Evolutionary conservation across 2,888 invertebrate species (phyloP).

Genomic region (Eupithecia abbreviata): DNA sequence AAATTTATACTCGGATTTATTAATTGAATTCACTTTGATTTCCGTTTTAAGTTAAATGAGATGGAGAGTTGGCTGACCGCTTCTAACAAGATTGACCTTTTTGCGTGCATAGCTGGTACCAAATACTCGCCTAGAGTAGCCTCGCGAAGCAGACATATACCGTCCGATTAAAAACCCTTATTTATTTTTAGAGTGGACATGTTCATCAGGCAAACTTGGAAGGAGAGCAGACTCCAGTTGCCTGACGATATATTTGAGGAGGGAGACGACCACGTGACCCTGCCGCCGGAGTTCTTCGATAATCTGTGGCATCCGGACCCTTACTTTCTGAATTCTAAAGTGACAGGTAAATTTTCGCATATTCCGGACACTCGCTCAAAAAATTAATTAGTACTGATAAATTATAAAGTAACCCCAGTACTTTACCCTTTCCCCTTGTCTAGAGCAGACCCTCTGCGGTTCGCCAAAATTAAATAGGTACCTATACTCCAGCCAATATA

Average conservation of each 20-base stretch:
- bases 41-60: neutral
- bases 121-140: neutral
- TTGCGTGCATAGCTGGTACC: neutral
- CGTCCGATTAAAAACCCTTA: neutral
- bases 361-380: neutral
- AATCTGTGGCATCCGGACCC: slow-evolving; percentile 95
- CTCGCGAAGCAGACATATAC: neutral
- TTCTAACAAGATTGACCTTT: neutral
- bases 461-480: neutral
- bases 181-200: slow-evolving; percentile 88
- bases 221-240: slow-evolving; percentile 89
- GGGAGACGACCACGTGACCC: slow-evolving; percentile 90
- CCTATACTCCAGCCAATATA: no score
- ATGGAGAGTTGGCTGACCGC: neutral
- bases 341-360: slow-evolving; percentile 85
- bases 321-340: slow-evolving; percentile 93
- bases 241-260: slow-evolving; percentile 91
- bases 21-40: neutral
- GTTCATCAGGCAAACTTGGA: slow-evolving; percentile 92
- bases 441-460: neutral
- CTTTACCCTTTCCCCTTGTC: neutral
- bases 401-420: neutral
- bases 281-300: slow-evolving; percentile 91
- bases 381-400: neutral
- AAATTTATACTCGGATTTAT: neutral